These are phyloP conservation scores for Danaus plexippus DNA, from an alignment of 1,140 invertebrate species.

Conservation along the genomic window DNA sequence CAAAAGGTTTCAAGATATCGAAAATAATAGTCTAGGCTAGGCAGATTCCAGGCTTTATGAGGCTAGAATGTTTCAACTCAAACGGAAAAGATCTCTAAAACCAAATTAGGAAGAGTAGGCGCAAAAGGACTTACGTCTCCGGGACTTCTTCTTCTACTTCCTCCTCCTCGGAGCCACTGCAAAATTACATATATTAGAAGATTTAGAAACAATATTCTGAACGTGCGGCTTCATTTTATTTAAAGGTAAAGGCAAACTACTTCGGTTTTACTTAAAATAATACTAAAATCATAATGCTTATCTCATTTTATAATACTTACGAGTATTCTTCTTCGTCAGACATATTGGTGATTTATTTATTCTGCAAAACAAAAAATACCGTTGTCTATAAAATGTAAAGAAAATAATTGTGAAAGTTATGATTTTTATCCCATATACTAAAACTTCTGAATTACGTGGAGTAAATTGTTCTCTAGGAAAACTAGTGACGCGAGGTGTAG, in stretches of 20 bases:
- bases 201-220: constrained; percentile 3
- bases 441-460: too few relatives aligned
- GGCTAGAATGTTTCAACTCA: constrained; percentile 55
- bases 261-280: too few relatives aligned
- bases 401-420: too few relatives aligned
- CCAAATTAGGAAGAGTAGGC: constrained; percentile 25
- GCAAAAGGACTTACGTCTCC: constrained; percentile 76
- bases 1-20: constrained; percentile 24
- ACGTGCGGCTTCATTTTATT: neutral
- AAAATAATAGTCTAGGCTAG: constrained; percentile 45
- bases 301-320: constrained; percentile 69
- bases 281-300: constrained; percentile 1
- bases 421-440: too few relatives aligned
- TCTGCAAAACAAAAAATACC: constrained; percentile 64
- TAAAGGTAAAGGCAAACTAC: constrained; percentile 1
- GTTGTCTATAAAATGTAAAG: neutral
- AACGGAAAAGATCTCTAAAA: constrained; percentile 37
- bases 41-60: constrained; percentile 44
- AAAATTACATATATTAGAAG: constrained; percentile 27
- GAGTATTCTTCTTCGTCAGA: constrained; percentile 84
- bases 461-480: too few relatives aligned
- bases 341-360: constrained; percentile 75
- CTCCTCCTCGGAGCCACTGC: constrained; percentile 77
- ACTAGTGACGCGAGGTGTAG: too few relatives aligned
- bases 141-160: constrained; percentile 78